Percentiles rank a stretch among this genome's conserved stretches.
Evolutionary conservation across 92 coral and sea anemone genomes (phyloP).

Genomic region (Heteractis magnifica): DNA sequence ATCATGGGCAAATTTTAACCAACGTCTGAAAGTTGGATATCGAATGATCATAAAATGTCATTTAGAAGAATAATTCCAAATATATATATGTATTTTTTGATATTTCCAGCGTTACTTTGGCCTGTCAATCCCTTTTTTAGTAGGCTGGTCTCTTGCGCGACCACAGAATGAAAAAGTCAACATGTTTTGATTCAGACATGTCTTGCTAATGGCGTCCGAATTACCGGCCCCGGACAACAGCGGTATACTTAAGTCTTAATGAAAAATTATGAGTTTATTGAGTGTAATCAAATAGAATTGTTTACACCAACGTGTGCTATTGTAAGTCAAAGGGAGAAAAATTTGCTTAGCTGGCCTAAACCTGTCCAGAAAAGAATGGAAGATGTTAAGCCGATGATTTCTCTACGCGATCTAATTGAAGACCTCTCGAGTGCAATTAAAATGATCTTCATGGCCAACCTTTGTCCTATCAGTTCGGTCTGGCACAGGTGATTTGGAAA

Average conservation of each 20-base stretch:
- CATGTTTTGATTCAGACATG: background rate
- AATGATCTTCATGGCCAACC: background rate
- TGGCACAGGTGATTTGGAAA: slow-evolving; percentile 20
- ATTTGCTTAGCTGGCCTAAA: slow-evolving; percentile 16
- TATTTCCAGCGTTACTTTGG: too few species aligned
- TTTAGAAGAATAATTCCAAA: too few species aligned
- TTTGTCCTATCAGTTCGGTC: slow-evolving; percentile 7
- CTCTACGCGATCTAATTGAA: background rate
- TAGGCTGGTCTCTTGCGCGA: too few species aligned
- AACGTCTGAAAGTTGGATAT: background rate
- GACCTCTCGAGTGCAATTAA: slow-evolving; percentile 10
- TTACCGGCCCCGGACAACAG: slow-evolving; percentile 2
- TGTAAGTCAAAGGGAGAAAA: background rate
- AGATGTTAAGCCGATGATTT: slow-evolving; percentile 5
- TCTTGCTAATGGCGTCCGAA: background rate
- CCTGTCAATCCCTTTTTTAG: too few species aligned
- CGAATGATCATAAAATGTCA: background rate
- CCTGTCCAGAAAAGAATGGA: background rate
- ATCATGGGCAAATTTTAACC: background rate
- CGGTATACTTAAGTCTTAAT: background rate
- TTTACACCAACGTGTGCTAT: slow-evolving; percentile 10
- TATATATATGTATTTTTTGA: too few species aligned
- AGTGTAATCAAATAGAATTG: background rate
- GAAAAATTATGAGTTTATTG: background rate
- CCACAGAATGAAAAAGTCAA: too few species aligned